Evolutionary conservation across 2,797 vertebrate genomes (phyloP), one percentile per base, ranked within the genome.

Genomic region (Knipowitschia caucasica): DNA sequence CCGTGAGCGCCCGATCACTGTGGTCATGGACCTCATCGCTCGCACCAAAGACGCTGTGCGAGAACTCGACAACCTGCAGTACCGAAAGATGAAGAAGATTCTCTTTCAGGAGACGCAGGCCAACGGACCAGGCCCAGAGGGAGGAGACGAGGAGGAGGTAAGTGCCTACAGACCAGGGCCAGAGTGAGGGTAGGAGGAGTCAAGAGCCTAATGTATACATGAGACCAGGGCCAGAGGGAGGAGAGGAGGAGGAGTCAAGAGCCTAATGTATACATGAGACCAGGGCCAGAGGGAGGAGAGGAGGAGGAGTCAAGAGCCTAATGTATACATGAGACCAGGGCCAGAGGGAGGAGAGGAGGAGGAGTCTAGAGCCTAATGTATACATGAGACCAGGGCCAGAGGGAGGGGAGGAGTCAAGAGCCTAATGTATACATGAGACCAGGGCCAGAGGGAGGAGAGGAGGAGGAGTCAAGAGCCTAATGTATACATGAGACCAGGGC

Each of bases 41-140:
- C 90, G 94, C 64, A 95, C 94, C 53, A 96, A 96, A 88, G 94
- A 95, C 36, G 94, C 94, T 0, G 94, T 96, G 59, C 85, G 94
- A 7, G 94, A 96, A 81, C 87, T 96, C 46, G 94, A 96, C 86
- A 96, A 96, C 79, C 89, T 96, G 63, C 94, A 96, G 80, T 96
- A 96, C 77, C 90, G 94, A 26, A 96, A 96, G 81, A 96, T 96
- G 94, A 96, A 96, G 91, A 96, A 96, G 83, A 95, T 96, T 64
- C 91, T 96, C 10, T 96, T 95, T 75, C 94, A 96, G 9, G 94
- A 96, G 67, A 92, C 92, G 0, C 93, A 43, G 5, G 94, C 90
- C 75, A 95, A 95, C 7, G 94, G 93, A 11, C 94, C 94, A 0
- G 91, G 90, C 0, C 86, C 91, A 0, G 94, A 95, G 59, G 92